Evolutionary conservation across 92 coral and sea anemone genomes (phyloP).

Genomic region (Actinostola sp.): DNA sequence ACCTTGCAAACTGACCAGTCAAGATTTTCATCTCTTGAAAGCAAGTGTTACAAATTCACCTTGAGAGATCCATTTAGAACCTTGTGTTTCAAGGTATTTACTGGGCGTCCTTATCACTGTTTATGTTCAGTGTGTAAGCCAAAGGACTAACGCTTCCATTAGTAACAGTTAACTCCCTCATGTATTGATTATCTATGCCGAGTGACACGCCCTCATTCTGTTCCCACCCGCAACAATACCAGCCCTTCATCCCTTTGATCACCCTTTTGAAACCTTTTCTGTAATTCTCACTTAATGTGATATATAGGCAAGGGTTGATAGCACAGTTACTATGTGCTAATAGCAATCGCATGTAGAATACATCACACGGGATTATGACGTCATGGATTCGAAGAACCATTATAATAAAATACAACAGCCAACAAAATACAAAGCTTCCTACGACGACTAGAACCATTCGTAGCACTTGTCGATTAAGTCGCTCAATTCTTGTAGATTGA

Average conservation of each 20-base stretch:
- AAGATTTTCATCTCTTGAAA: no score
- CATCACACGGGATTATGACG: slow-evolving; percentile 46
- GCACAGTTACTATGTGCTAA: slow-evolving; percentile 71
- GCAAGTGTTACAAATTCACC: no score
- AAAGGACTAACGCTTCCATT: not conserved
- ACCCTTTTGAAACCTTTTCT: slow-evolving; percentile 43
- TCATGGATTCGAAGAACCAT: slow-evolving; percentile 43
- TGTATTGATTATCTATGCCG: not conserved
- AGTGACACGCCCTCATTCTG: not conserved
- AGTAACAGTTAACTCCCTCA: slow-evolving; percentile 1
- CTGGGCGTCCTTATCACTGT: not conserved
- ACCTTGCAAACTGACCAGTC: no score
- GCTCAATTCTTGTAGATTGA: slow-evolving; percentile 4
- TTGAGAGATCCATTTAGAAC: no score
- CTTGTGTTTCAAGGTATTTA: not conserved
- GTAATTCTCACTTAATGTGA: slow-evolving; percentile 60
- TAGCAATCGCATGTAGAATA: slow-evolving; percentile 48
- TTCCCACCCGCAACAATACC: not conserved
- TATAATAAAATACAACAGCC: slow-evolving; percentile 65
- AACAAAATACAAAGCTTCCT: slow-evolving; percentile 55
- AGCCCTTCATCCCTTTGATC: not conserved
- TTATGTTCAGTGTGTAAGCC: not conserved
- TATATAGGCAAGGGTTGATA: slow-evolving; percentile 55
- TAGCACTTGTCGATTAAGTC: slow-evolving; percentile 51
- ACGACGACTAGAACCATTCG: slow-evolving; percentile 64